Conservation (phyloP, 1,140 invertebrate species). For the Lepidurus arcticus region DNA sequence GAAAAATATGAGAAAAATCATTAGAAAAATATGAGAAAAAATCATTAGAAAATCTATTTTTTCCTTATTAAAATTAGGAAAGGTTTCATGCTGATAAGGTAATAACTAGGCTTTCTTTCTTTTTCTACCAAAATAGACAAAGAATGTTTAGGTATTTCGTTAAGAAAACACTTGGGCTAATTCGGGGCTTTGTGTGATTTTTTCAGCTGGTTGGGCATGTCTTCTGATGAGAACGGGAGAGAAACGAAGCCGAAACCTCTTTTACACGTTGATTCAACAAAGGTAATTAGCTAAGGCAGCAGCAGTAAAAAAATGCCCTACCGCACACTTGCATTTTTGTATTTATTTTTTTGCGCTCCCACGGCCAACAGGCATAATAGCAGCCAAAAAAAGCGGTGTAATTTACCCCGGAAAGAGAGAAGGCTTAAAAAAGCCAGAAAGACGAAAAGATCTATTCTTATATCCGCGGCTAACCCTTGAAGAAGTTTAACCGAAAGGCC, state of each 20-base stretch:
- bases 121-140: too few species aligned
- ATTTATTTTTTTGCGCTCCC: neutral
- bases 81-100: too few species aligned
- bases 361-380: neutral
- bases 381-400: constrained; percentile 1
- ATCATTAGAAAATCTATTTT: too few species aligned
- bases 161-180: too few species aligned
- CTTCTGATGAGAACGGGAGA: neutral
- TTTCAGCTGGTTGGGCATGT: neutral
- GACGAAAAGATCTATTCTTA: neutral
- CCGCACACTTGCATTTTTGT: neutral
- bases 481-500: neutral
- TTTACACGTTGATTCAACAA: constrained; percentile 6
- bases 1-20: neutral
- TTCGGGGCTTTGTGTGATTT: too few species aligned
- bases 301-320: neutral
- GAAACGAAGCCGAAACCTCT: neutral
- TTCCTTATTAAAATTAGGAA: too few species aligned
- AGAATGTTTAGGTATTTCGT: too few species aligned
- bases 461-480: neutral
- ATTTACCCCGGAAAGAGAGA: neutral
- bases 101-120: too few species aligned
- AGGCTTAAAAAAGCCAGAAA: neutral
- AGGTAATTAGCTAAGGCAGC: constrained; percentile 1
- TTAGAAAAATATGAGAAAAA: too few species aligned